Base-by-base conservation (phyloP, 2,797 vertebrate genomes). In the Danio jaintianensis region DNA sequence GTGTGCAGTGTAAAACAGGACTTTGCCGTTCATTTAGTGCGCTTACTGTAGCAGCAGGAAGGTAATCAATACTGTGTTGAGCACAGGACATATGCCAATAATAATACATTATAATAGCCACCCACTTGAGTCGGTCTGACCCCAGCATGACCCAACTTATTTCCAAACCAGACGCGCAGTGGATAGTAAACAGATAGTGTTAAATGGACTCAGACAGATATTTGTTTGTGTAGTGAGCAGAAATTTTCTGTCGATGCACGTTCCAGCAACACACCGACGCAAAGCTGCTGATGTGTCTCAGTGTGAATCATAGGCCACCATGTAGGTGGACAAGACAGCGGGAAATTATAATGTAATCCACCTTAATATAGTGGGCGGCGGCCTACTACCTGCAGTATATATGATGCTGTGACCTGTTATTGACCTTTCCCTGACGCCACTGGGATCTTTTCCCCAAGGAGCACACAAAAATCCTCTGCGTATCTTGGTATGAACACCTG, bases 281-380 rank as follows among this genome's bases (percentile, higher is more conserved):
- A 83, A 72, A 73, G 61, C 53, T 84, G 78, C 63, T 69, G 50
- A 61, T 79, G 74, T 84, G 85, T 86, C 52, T 83, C 78, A 76
- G 18, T 12, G 75, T 86, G 81, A 84, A 69, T 86, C 81, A 84
- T 56, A 59, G 53, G 20, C 50, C 70, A 22, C 52, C 66, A 42
- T 84, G 80, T 82, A 84, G 85, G 85, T 66, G 76, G 73, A 80
- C 38, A 52, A 55, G 8, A 43, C 70, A 72, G 70, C 53, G 38
- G 80, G 72, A 50, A 79, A 82, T 80, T 50, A 71, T 72, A 82
- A 80, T 67, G 63, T 78, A 71, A 78, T 73, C 43, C 58, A 75
- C 58, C 80, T 70, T 40, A 67, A 74, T 70, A 70, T 64, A 77
- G 55, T 80, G 72, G 59, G 75, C 67, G 63, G 53, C 10, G n/a